Conservation (phyloP, 2,113 vertebrate species). For the Myotis brandtii region DNA sequence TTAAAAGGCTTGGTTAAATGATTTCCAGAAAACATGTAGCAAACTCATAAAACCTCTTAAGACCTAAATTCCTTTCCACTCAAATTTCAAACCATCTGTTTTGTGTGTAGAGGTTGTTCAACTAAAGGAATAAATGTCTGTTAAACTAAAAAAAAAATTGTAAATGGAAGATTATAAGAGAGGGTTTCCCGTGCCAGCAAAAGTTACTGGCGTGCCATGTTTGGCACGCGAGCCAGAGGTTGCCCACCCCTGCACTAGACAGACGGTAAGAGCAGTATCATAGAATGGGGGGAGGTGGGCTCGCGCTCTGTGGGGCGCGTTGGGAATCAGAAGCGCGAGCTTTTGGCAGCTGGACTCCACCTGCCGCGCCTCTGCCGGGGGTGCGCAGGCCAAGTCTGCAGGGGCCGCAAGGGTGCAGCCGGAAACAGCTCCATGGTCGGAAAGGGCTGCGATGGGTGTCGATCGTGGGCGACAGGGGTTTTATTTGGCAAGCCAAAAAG, state of each 20-base stretch:
- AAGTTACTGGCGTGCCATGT: too few relatives aligned
- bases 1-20: too few relatives aligned
- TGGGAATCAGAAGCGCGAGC: neutral
- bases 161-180: too few relatives aligned
- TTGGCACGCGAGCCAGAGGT: too few relatives aligned
- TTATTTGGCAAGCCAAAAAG: neutral
- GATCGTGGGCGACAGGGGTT: neutral
- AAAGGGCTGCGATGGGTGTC: rapidly evolving
- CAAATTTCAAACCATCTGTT: too few relatives aligned
- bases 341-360: neutral
- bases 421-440: rapidly evolving
- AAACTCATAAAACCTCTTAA: too few relatives aligned
- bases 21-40: too few relatives aligned
- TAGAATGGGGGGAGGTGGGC: neutral
- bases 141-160: too few relatives aligned
- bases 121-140: too few relatives aligned
- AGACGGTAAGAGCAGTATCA: neutral
- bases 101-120: too few relatives aligned
- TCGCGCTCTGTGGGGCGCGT: neutral
- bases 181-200: too few relatives aligned
- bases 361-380: neutral
- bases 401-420: neutral
- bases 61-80: too few relatives aligned
- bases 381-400: neutral
- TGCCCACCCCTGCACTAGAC: neutral